Conservation (phyloP, 2,888 invertebrate genomes). For the Hirtodrosophila trivittata region DNA sequence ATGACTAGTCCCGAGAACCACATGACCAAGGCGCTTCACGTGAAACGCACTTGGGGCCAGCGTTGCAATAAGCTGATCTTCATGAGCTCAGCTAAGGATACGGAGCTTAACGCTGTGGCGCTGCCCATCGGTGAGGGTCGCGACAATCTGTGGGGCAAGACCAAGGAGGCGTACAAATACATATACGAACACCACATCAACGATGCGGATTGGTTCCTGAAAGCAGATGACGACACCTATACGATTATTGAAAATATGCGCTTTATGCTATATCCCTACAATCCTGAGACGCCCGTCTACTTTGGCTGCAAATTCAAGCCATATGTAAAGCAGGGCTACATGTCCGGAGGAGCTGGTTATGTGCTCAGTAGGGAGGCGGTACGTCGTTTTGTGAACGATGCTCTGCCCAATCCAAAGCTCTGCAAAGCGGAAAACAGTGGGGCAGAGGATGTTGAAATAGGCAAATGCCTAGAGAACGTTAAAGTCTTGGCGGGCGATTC, state of each 20-base stretch:
- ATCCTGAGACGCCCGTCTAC: conserved; percentile 90
- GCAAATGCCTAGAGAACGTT: conserved; percentile 91
- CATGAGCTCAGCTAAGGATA: conserved; percentile 92
- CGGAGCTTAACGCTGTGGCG: conserved; percentile 90
- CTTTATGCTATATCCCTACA: conserved; percentile 92
- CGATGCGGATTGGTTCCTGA: conserved; percentile 98
- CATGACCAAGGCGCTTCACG: conserved; percentile 93
- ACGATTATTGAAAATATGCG: conserved; percentile 97
- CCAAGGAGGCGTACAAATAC: conserved; percentile 96
- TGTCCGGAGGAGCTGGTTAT: conserved; percentile 97
- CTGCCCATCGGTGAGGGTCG: conserved; percentile 94
- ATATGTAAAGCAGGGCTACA: conserved; percentile 89
- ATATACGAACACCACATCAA: conserved; percentile 92
- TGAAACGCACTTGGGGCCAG: conserved; percentile 97
- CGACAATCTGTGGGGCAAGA: conserved; percentile 98
- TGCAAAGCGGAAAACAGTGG: conserved; percentile 85
- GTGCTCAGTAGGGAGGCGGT: conserved; percentile 94
- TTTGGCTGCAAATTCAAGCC: conserved; percentile 97
- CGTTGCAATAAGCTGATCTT: conserved; percentile 94
- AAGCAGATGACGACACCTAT: conserved; percentile 99
- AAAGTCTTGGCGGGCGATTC: conserved; percentile 96
- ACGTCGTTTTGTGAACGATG: conserved; percentile 90
- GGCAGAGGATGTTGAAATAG: conserved; percentile 85
- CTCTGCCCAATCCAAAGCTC: conserved; percentile 87
- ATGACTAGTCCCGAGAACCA: conserved; percentile 97